These are phyloP conservation scores for Dysidea cf. avara DNA, from an alignment of 37 sponge, comb jelly and placozoan genomes.

Conservation along the genomic window DNA sequence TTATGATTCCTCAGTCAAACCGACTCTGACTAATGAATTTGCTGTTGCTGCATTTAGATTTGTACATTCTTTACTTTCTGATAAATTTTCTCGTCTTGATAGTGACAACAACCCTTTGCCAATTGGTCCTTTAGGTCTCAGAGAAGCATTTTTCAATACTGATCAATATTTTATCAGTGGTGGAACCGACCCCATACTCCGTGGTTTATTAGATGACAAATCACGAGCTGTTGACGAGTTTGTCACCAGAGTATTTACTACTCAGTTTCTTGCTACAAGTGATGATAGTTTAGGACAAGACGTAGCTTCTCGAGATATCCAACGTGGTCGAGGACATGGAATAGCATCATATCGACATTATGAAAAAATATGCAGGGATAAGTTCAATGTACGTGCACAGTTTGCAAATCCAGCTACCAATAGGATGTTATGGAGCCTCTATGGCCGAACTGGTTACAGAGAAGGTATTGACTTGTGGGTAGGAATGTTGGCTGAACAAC, in stretches of 20 bases:
- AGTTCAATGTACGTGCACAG: neutral
- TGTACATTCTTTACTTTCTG: slow-evolving; percentile 57
- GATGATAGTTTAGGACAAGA: slow-evolving; percentile 41
- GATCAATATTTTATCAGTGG: slow-evolving; percentile 45
- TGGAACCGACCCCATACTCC: slow-evolving; percentile 52
- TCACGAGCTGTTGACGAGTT: slow-evolving; percentile 30
- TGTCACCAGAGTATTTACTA: slow-evolving; percentile 32
- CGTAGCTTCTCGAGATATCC: slow-evolving; percentile 60
- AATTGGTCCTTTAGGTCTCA: slow-evolving; percentile 45
- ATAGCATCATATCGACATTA: slow-evolving; percentile 29
- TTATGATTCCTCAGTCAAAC: slow-evolving; percentile 57
- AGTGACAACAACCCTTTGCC: slow-evolving; percentile 21
- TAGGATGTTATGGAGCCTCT: slow-evolving; percentile 3
- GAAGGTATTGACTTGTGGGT: slow-evolving; percentile 65
- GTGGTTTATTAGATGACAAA: slow-evolving; percentile 41
- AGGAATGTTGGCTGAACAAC: slow-evolving; percentile 71
- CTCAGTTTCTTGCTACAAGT: slow-evolving; percentile 19
- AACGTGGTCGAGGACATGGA: slow-evolving; percentile 65
- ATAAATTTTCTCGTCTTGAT: slow-evolving; percentile 44
- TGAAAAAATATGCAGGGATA: neutral
- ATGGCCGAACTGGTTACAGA: slow-evolving; percentile 35
- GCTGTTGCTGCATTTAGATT: slow-evolving; percentile 76
- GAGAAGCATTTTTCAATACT: slow-evolving; percentile 63
- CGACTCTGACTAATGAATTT: slow-evolving; percentile 63
- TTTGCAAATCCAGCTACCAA: slow-evolving; percentile 2